Evolutionary conservation across 2,113 vertebrate species (phyloP).

Genomic region (Rhegmatorhina hoffmannsi): DNA sequence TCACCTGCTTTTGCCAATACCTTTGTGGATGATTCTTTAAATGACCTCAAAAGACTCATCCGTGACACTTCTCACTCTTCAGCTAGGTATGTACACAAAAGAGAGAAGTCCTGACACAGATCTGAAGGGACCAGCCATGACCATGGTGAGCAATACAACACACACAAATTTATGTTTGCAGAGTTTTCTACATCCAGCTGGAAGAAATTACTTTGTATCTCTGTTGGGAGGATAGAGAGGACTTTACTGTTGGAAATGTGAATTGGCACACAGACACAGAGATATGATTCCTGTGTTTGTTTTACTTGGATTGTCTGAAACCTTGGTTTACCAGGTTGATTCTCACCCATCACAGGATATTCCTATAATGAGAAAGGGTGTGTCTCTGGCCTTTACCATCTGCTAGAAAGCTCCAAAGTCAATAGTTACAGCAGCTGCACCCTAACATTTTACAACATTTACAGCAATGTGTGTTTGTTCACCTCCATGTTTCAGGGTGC

Average conservation of each 20-base stretch:
- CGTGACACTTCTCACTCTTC: background rate
- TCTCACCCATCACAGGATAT: background rate
- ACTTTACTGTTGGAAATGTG: background rate
- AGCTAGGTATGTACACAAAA: background rate
- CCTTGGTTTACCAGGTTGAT: background rate
- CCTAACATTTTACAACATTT: background rate
- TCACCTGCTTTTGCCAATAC: background rate
- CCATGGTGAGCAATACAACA: background rate
- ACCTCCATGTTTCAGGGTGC: background rate
- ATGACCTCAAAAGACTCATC: background rate
- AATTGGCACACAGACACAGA: background rate
- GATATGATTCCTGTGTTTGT: background rate
- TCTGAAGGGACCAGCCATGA: background rate
- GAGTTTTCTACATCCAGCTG: background rate
- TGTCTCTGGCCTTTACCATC: background rate
- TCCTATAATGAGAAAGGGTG: background rate
- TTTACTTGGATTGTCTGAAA: background rate
- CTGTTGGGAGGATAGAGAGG: background rate
- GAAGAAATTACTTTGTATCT: background rate
- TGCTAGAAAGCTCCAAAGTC: background rate
- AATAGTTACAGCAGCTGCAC: background rate
- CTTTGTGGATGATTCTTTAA: background rate
- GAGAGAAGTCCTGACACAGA: background rate
- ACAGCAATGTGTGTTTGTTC: background rate
- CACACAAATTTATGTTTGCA: background rate